A percentile compares a stretch with the other conserved stretches of the same genome.
Conservation (phyloP, 2,113 vertebrate genomes). For the Syngnathus scovelli region DNA sequence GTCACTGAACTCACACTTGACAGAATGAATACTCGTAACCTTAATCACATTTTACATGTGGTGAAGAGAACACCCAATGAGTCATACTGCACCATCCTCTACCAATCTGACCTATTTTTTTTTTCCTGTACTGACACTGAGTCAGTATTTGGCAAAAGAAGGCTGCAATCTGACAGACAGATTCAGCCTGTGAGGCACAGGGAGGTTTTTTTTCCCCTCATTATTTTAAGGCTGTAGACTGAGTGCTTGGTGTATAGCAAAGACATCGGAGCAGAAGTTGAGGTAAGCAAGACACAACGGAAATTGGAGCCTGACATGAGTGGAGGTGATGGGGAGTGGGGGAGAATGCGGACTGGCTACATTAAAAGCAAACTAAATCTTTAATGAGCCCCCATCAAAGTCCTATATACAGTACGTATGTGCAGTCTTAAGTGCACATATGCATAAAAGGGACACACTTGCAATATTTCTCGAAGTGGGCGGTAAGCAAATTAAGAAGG, state of each 20-base stretch:
- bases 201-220: slow-evolving; percentile 2
- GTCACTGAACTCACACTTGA: neutral
- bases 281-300: slow-evolving; percentile 29
- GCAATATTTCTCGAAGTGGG: slow-evolving; percentile 18
- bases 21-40: slow-evolving; percentile 11
- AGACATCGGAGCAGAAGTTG: slow-evolving; percentile 12
- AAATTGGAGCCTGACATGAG: slow-evolving; percentile 41
- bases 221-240: neutral
- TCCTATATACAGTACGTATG: slow-evolving; percentile 27
- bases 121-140: slow-evolving; percentile 38
- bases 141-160: slow-evolving; percentile 31
- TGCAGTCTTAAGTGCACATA: slow-evolving; percentile 52
- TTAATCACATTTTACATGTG: slow-evolving; percentile 9
- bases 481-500: neutral
- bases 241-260: neutral
- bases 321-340: slow-evolving; percentile 32
- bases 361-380: slow-evolving; percentile 62
- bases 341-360: slow-evolving; percentile 45
- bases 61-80: slow-evolving; percentile 50
- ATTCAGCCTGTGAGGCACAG: slow-evolving; percentile 12
- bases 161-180: slow-evolving; percentile 24
- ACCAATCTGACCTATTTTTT: slow-evolving; percentile 46
- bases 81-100: slow-evolving; percentile 59
- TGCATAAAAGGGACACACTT: slow-evolving; percentile 26
- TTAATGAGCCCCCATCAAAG: slow-evolving; percentile 60